Conservation (phyloP, 2,113 vertebrate genomes). For the Calidris pygmaea region DNA sequence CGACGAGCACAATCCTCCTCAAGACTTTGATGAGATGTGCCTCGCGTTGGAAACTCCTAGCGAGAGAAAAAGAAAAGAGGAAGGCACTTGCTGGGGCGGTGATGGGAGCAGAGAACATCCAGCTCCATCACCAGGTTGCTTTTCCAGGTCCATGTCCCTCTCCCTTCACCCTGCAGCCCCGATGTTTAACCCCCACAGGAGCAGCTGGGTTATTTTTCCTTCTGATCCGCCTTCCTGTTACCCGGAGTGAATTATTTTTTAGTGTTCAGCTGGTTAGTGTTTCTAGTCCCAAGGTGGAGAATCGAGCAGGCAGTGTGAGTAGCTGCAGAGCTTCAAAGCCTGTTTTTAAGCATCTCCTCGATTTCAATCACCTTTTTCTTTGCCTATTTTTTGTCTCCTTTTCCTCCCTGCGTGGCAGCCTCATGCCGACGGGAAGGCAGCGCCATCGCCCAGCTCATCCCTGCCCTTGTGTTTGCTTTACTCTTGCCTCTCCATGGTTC, state of each 20-base stretch:
- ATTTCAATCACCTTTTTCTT: neutral
- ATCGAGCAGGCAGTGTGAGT: neutral
- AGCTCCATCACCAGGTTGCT: neutral
- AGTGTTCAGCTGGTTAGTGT: neutral
- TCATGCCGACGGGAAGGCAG: fast-evolving
- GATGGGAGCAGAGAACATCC: neutral
- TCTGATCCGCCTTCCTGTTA: neutral
- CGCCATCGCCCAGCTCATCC: neutral
- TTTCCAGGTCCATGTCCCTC: neutral
- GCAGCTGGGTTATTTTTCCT: neutral
- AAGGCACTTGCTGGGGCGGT: neutral
- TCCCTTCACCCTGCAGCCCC: neutral
- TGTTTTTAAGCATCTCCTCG: neutral
- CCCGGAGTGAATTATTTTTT: neutral
- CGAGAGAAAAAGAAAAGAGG: neutral
- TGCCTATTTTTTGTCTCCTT: neutral
- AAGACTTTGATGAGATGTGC: constrained; percentile 34
- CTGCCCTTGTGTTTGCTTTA: neutral
- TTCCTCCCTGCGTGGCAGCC: neutral
- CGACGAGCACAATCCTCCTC: neutral
- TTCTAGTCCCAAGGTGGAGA: neutral
- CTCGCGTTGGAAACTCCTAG: neutral
- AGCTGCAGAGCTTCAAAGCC: neutral
- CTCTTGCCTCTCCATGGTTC: neutral
- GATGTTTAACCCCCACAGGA: fast-evolving